Evolutionary conservation across 2,888 invertebrate genomes (phyloP), one percentile per base, ranked within the genome.

Genomic region (Coecobrya sp.): DNA sequence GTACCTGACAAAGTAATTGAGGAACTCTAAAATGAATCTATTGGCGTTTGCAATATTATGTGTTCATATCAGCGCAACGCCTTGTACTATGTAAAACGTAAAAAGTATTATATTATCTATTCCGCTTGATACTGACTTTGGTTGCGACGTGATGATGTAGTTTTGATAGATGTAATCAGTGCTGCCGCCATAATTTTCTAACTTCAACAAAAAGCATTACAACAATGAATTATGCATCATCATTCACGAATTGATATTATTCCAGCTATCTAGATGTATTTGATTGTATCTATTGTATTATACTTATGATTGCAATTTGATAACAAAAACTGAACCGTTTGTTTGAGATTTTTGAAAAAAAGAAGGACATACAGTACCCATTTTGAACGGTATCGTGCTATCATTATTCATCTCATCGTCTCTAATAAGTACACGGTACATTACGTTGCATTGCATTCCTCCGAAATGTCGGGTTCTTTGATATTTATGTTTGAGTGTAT

Each of bases 371-470:
- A 19, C 59, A 52, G 68, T 36, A 70, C 8, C 30, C 42, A 42
- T n/a, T 10, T 42, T 30, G 49, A 25, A 27, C 27, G 30, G n/a
- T 4, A 65, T 85, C 45, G 19, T 59, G 19, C 27, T 30, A 85
- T 85, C 85, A 84, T 86, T 70, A 86, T 86, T 86, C 86, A 68
- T 86, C 68, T 86, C 86, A 86, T 86, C 73, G 13, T 49, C 36
- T 55, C 27, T 86, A 86, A 86, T 73, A 73, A 86, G 73, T 85
- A 49, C 65, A 85, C n/a, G 68, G 52, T 68, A 27, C 55, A 86
- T 86, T 86, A 73, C 86, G n/a, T 36, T 16, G n/a, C 59, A 82
- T n/a, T 52, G 25, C 59, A 82, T 59, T 82, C 27, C 70, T 73
- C 42, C 55, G 68, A 27, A 25, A 68, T 45, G 86, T 79, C 87